Evolutionary conservation across 2,113 vertebrate genomes (phyloP).

Genomic region (Pluvialis apricaria): DNA sequence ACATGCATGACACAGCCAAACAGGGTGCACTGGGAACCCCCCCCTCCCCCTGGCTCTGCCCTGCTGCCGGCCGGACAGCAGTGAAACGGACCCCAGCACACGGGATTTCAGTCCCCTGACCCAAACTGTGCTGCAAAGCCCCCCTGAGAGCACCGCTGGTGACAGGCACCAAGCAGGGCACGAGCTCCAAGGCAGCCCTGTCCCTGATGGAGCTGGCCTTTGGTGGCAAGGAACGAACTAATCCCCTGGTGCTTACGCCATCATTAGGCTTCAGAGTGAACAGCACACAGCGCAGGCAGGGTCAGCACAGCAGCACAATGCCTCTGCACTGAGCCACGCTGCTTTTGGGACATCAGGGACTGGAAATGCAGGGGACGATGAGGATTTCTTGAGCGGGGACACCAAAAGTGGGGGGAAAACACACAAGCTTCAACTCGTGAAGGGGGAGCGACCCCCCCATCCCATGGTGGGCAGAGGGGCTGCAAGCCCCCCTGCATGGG

Average conservation of each 20-base stretch:
- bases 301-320: neutral
- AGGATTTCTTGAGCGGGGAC: neutral
- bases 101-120: fast-evolving
- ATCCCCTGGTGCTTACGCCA: neutral
- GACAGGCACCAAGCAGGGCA: fast-evolving
- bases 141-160: fast-evolving
- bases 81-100: neutral
- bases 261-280: neutral
- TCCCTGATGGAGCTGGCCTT: neutral
- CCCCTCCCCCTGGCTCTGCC: fast-evolving
- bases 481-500: neutral
- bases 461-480: too few species aligned
- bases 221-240: neutral
- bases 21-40: neutral
- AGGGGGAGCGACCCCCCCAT: fast-evolving
- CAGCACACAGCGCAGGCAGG: neutral
- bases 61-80: neutral
- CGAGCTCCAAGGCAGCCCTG: neutral
- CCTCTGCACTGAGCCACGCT: neutral
- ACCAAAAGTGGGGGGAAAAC: neutral
- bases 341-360: neutral
- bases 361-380: fast-evolving
- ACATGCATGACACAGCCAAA: fast-evolving
- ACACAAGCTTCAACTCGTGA: neutral
- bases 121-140: neutral